These are phyloP conservation scores for Caenorhabditis sulstoni DNA, from an alignment of 2,888 invertebrate species.

Conservation along the genomic window DNA sequence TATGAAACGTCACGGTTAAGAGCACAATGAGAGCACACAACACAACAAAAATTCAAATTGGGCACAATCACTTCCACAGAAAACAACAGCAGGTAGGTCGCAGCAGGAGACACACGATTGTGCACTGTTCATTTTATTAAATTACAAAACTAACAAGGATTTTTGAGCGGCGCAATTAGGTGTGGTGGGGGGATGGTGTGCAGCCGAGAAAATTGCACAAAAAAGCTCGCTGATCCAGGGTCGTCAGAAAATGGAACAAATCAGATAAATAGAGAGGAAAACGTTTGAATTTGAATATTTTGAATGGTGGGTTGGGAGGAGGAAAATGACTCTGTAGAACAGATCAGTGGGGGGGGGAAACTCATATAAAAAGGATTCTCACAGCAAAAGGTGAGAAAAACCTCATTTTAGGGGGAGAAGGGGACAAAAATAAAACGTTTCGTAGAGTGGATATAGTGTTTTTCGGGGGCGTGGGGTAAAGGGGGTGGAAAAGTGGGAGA, in stretches of 20 bases:
- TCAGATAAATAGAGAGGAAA: neutral
- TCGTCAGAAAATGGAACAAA: conserved; percentile 11
- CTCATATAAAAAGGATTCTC: conserved; percentile 1
- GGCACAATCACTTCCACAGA: conserved; percentile 12
- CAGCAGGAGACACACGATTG: neutral
- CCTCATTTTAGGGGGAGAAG: neutral
- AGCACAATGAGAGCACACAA: neutral
- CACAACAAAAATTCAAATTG: conserved; percentile 22
- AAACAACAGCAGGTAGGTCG: too few species aligned
- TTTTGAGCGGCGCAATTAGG: neutral
- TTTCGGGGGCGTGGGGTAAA: neutral
- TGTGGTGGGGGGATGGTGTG: too few species aligned
- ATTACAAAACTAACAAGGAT: conserved; percentile 7
- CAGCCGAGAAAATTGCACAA: too few species aligned
- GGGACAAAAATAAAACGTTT: conserved; percentile 5
- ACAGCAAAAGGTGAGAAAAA: conserved; percentile 41
- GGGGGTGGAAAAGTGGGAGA: conserved; percentile 19
- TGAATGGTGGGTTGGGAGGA: neutral
- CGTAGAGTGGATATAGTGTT: conserved; percentile 20
- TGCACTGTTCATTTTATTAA: conserved; percentile 26
- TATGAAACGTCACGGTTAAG: too few species aligned
- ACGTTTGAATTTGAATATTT: neutral
- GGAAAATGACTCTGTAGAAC: neutral
- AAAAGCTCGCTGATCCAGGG: neutral
- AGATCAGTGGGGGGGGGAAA: too few species aligned